Evolutionary conservation across 1,140 invertebrate species (phyloP).

Genomic region (Drosophila lacertosa): DNA sequence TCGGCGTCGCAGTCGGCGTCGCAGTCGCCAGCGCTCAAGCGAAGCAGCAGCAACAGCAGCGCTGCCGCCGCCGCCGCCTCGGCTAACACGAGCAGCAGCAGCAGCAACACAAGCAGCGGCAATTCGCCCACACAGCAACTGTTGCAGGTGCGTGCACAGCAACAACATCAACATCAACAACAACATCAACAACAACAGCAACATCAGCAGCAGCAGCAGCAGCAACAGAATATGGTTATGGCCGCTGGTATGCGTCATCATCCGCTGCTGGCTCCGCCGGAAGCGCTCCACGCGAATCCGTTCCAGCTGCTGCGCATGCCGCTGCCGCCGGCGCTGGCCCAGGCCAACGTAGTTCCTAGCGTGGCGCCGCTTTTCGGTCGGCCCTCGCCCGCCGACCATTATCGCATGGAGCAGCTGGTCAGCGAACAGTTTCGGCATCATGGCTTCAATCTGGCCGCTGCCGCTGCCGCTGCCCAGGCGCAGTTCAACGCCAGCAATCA

Average conservation of each 20-base stretch:
- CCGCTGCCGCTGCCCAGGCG: conserved; percentile 87
- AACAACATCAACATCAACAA: conserved; percentile 74
- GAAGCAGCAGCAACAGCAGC: conserved; percentile 40
- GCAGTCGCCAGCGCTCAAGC: conserved; percentile 41
- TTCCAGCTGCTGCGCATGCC: conserved; percentile 89
- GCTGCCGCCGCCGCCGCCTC: conserved; percentile 32
- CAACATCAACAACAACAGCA: conserved; percentile 65
- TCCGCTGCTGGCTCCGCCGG: conserved; percentile 87
- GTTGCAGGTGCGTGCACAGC: conserved; percentile 59
- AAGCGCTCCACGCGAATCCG: conserved; percentile 87
- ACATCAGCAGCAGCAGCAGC: conserved; percentile 73
- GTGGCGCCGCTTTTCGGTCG: conserved; percentile 88
- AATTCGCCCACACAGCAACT: conserved; percentile 82
- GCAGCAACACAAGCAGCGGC: conserved; percentile 75
- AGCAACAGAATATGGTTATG: conserved; percentile 85
- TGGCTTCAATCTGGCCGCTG: conserved; percentile 88
- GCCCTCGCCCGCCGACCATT: conserved; percentile 89
- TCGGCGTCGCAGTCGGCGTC: conserved; percentile 72
- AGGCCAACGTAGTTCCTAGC: conserved; percentile 87
- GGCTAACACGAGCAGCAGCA: conserved; percentile 46
- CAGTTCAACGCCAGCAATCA: conserved; percentile 83
- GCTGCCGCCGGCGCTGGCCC: conserved; percentile 86
- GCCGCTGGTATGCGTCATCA: conserved; percentile 87
- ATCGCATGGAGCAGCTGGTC: conserved; percentile 92
- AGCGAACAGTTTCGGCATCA: conserved; percentile 92